Evolutionary conservation across 2,113 vertebrate genomes (phyloP).

Genomic region (Dipodomys stephensi): DNA sequence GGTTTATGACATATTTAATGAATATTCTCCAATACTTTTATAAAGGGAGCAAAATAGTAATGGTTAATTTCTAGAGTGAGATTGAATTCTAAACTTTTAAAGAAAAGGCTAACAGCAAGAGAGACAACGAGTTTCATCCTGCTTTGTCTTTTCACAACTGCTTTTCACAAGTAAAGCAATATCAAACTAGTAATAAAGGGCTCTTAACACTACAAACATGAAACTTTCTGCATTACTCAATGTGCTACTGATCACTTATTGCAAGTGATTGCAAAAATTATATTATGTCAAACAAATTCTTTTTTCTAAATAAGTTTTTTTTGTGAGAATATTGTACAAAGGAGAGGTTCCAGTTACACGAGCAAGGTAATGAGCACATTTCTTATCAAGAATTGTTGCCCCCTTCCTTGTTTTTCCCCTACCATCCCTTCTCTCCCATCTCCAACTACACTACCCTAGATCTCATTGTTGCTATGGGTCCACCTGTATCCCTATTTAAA

Average conservation of each 20-base stretch:
- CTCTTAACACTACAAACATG: background rate
- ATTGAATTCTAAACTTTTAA: background rate
- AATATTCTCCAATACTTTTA: slow-evolving; percentile 31
- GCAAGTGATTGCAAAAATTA: slow-evolving; percentile 12
- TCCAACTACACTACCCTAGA: no score
- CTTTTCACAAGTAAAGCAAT: slow-evolving; percentile 20
- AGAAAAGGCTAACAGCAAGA: background rate
- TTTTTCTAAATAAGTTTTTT: no score
- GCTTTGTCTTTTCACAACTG: background rate
- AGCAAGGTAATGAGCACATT: no score
- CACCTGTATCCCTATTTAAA: no score
- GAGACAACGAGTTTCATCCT: background rate
- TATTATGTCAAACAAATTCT: background rate
- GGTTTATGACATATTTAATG: background rate
- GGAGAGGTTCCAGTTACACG: no score
- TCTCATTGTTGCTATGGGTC: no score
- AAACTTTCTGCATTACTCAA: background rate
- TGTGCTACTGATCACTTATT: background rate
- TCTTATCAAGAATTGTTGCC: no score
- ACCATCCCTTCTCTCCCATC: no score
- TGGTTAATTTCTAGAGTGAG: background rate
- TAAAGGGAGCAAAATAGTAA: slow-evolving; percentile 9
- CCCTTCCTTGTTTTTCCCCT: no score
- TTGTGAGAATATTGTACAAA: no score
- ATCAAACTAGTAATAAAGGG: background rate